These are phyloP conservation scores for Apodemus sylvaticus DNA, from an alignment of 2,113 vertebrate genomes.

Conservation along the genomic window DNA sequence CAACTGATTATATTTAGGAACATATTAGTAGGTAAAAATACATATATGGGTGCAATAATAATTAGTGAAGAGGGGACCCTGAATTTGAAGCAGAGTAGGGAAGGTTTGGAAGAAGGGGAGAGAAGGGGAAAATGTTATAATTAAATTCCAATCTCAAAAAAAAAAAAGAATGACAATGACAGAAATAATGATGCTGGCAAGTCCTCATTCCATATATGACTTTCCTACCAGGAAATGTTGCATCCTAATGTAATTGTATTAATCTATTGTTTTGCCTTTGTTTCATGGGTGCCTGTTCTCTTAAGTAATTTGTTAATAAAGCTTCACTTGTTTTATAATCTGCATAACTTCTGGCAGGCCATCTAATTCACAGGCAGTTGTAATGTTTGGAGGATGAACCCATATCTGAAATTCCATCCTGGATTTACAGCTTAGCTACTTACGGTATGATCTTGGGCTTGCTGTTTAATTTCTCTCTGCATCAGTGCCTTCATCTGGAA, in stretches of 20 bases:
- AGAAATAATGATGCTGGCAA: neutral
- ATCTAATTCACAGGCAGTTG: neutral
- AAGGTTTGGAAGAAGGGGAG: neutral
- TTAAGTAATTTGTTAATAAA: conserved; percentile 42
- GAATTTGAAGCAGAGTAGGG: neutral
- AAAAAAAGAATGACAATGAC: neutral
- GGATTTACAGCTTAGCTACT: conserved; percentile 55
- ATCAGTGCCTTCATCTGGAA: conserved; percentile 41
- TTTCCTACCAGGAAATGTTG: neutral
- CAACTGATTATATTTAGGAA: neutral
- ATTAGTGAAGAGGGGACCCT: neutral
- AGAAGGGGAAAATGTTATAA: neutral
- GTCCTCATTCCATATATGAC: neutral
- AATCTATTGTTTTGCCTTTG: neutral
- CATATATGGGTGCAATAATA: neutral
- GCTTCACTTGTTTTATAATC: neutral
- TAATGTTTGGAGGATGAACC: neutral
- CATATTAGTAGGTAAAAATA: neutral
- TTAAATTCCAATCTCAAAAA: neutral
- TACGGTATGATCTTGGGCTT: neutral
- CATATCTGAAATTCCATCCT: conserved; percentile 15
- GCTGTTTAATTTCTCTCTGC: conserved; percentile 33
- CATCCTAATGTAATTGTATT: neutral
- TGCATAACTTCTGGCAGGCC: neutral
- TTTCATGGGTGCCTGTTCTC: conserved; percentile 27